These are phyloP conservation scores for Nudaria mundana DNA, from an alignment of 2,888 invertebrate genomes.

Conservation along the genomic window DNA sequence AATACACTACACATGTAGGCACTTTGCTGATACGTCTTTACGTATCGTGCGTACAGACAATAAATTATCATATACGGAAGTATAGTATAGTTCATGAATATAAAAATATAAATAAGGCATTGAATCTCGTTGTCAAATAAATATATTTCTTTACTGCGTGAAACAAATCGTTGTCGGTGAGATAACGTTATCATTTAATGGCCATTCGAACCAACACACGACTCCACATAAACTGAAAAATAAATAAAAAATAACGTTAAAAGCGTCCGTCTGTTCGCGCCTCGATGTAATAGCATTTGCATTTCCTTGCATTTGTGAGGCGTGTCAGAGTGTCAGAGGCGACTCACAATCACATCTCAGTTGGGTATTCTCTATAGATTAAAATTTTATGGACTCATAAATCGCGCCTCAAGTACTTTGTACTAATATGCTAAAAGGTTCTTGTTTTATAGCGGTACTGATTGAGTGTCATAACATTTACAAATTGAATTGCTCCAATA, in stretches of 20 bases:
- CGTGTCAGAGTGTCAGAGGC: too few relatives aligned
- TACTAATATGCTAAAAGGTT: conserved; percentile 38
- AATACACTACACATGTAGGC: too few relatives aligned
- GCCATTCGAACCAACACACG: conserved; percentile 55
- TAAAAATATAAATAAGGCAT: conserved; percentile 21
- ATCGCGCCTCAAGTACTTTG: conserved; percentile 32
- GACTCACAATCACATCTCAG: conserved; percentile 4
- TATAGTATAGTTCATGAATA: too few relatives aligned
- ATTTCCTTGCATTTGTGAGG: conserved; percentile 42
- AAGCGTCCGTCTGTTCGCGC: conserved; percentile 60
- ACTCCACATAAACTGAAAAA: conserved; percentile 43
- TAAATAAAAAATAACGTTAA: conserved; percentile 46
- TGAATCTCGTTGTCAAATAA: conserved; percentile 35
- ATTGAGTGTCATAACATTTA: conserved; percentile 37
- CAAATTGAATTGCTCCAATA: conserved; percentile 29
- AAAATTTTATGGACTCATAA: conserved; percentile 36
- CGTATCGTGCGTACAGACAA: background rate
- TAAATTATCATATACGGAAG: conserved; percentile 7
- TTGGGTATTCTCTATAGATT: conserved; percentile 19
- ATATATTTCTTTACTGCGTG: conserved; percentile 53
- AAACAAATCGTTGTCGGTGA: conserved; percentile 60
- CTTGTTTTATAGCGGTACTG: conserved; percentile 29
- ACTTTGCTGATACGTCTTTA: conserved; percentile 7
- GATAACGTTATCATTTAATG: conserved; percentile 70
- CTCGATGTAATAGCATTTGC: conserved; percentile 59